Base-by-base conservation (phyloP, 2,113 vertebrate genomes). In the Nothocercus julius region DNA sequence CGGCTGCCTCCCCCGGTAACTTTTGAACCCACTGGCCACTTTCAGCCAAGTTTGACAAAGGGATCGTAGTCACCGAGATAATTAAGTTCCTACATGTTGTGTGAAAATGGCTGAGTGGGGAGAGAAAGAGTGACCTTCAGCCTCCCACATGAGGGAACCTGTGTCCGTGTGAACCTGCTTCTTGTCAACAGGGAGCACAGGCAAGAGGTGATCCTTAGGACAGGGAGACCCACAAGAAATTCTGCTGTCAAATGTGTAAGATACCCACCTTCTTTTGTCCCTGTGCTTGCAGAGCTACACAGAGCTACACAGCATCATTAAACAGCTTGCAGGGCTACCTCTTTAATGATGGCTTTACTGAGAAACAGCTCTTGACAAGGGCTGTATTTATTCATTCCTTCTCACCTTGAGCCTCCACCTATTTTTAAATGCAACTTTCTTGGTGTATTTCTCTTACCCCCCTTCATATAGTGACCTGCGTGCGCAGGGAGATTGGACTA, bases 1-100 rank as follows among this genome's bases (percentile, higher is more conserved):
- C 63, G 85, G 59, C 51, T 32, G 88, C 45, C 56, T 59, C 53
- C 56, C 28, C 16, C 34, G 28, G 36, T 89, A 74, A 86, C 80
- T 92, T 84, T 70, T 61, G 64, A 93, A 89, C 77, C 38, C 73
- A 51, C 36, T 82, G 74, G 47, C 87, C 62, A 40, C 10, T 90
- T 92, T 82, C 83, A 95, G 74, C 34, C 74, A 44, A 82, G 32
- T 86, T 68, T 95, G 73, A 93, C 81, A 78, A 82, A 78, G 69
- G 82, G 32, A 72, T 72, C 47, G 5, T 34, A 53, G 66, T 93
- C 66, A 75, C 44, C 38, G 82, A 62, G 19, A 82, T 49, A 89
- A 56, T 69, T 27, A 79, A 45, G 25, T 82, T 86, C 66, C 53
- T 61, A 5, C 28, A 34, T 61, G 30, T 69, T 93, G 76, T 79